Evolutionary conservation across 2,888 invertebrate species (phyloP).

Genomic region (Agrotis clavis): DNA sequence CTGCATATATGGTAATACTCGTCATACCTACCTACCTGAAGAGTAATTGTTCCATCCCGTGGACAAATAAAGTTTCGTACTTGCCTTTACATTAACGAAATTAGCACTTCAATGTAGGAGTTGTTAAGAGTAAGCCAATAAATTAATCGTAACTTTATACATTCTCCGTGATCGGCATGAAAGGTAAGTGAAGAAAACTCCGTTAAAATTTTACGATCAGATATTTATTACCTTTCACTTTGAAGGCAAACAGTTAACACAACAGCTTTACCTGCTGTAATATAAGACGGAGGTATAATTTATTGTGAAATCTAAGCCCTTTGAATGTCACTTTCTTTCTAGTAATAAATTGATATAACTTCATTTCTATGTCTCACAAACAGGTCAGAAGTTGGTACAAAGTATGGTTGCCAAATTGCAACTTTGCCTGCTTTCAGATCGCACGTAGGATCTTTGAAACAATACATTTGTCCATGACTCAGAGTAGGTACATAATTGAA

Average conservation of each 20-base stretch:
- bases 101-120: slow-evolving; percentile 23
- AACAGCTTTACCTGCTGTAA: neutral
- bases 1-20: neutral
- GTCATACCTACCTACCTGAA: slow-evolving; percentile 12
- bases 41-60: slow-evolving; percentile 11
- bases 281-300: neutral
- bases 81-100: slow-evolving; percentile 18
- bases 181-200: slow-evolving; percentile 20
- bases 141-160: slow-evolving; percentile 43
- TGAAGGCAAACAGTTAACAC: slow-evolving; percentile 3
- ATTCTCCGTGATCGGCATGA: slow-evolving; percentile 12
- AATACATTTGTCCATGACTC: slow-evolving; percentile 15
- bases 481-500: slow-evolving; percentile 31
- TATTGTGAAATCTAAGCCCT: slow-evolving; percentile 3
- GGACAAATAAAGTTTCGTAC: slow-evolving; percentile 11
- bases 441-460: slow-evolving; percentile 36
- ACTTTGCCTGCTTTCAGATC: slow-evolving; percentile 1
- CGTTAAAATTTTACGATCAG: slow-evolving; percentile 27
- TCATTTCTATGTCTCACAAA: slow-evolving; percentile 21
- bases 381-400: slow-evolving; percentile 3
- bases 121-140: slow-evolving; percentile 37
- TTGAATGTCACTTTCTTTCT: neutral
- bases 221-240: slow-evolving; percentile 12
- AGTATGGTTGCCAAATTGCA: slow-evolving; percentile 44
- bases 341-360: slow-evolving; percentile 15